A percentile compares a stretch with the other conserved stretches of the same genome.
These are phyloP conservation scores for Trachelus iudaicus DNA, from an alignment of 2,888 invertebrate species.

Conservation along the genomic window DNA sequence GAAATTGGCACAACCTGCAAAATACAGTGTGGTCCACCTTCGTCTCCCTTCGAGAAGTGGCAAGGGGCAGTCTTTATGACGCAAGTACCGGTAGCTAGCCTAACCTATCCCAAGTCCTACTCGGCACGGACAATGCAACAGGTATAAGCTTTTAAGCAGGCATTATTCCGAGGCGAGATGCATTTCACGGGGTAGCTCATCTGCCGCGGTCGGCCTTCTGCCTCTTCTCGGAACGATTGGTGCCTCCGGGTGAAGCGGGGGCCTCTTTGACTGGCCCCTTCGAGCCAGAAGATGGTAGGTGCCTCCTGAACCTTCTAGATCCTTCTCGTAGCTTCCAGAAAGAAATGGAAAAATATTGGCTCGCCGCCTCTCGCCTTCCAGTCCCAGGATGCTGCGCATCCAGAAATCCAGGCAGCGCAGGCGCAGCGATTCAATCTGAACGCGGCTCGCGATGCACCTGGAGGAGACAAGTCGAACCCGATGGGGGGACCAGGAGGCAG, in stretches of 20 bases:
- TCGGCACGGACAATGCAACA: conserved; percentile 25
- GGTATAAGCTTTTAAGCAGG: conserved; percentile 29
- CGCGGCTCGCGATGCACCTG: too few species aligned
- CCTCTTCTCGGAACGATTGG: conserved; percentile 36
- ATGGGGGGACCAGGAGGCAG: too few species aligned
- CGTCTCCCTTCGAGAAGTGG: too few species aligned
- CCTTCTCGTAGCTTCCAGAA: background rate
- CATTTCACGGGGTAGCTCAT: conserved; percentile 5
- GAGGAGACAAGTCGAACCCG: too few species aligned
- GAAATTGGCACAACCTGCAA: too few species aligned
- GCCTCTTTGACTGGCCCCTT: background rate
- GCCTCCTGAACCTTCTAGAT: background rate
- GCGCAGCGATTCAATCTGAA: background rate
- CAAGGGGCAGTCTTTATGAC: too few species aligned
- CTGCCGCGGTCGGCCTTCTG: conserved; percentile 32
- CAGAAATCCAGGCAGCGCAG: background rate
- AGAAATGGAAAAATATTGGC: background rate
- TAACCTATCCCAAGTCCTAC: too few species aligned
- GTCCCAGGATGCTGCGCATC: background rate
- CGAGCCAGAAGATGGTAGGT: background rate
- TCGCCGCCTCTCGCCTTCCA: background rate
- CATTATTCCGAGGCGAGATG: conserved; percentile 8
- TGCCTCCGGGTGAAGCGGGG: background rate
- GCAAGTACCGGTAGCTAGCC: too few species aligned
- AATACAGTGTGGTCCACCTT: too few species aligned